A percentile compares a stretch with the other conserved stretches of the same genome.
Conservation (phyloP, 2,888 invertebrate species). For the Calliopum simillimum region DNA sequence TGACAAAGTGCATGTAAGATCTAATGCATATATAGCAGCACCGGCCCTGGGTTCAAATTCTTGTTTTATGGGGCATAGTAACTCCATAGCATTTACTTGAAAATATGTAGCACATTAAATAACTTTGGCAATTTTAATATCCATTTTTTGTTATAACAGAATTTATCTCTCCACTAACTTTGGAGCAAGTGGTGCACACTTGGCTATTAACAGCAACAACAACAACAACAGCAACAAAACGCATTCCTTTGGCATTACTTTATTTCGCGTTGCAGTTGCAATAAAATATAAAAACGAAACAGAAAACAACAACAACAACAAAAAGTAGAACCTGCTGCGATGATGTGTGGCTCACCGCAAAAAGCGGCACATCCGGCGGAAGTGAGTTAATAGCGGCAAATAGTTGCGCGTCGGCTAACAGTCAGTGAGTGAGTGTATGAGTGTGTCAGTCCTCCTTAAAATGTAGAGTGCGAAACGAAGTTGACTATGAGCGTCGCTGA, state of each 20-base stretch:
- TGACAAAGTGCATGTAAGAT: too few species aligned
- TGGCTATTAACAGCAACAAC: background rate
- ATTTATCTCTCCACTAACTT: too few species aligned
- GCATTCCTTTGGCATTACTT: conserved; percentile 3
- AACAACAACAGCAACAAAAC: background rate
- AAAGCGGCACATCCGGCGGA: conserved; percentile 1
- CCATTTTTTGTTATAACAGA: too few species aligned
- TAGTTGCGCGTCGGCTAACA: background rate
- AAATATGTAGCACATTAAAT: too few species aligned
- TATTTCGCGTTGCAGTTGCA: conserved; percentile 5
- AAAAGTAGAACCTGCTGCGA: background rate
- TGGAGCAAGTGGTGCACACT: too few species aligned
- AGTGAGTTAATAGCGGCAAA: conserved; percentile 5
- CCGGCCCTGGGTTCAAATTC: too few species aligned
- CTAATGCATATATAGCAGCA: too few species aligned
- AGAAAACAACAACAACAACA: too few species aligned
- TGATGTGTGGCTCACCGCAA: background rate
- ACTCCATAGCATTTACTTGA: too few species aligned
- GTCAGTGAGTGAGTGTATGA: too few species aligned
- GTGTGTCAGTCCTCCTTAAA: background rate
- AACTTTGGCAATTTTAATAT: too few species aligned
- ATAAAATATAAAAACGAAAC: background rate
- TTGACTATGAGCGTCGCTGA: background rate
- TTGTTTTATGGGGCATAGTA: too few species aligned
- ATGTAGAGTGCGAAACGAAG: background rate